A percentile compares a stretch with the other conserved stretches of the same genome.
Conservation (phyloP, 2,888 invertebrate species). For the Lamproptera curius region DNA sequence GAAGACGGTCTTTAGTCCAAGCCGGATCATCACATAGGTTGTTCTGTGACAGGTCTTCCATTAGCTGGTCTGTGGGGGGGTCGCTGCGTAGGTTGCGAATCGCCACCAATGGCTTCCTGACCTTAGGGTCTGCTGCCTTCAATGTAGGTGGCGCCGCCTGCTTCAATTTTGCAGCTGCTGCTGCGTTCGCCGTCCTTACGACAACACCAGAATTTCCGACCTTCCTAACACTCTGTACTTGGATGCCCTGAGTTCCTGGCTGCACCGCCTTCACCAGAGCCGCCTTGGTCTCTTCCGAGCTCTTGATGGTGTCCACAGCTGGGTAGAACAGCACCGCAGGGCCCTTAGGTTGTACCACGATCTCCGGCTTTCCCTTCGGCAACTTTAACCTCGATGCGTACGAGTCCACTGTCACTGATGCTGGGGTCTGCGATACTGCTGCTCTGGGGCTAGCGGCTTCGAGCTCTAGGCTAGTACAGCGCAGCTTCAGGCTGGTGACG, state of each 20-base stretch:
- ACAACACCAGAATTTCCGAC: conserved; percentile 21
- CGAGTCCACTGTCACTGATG: background rate
- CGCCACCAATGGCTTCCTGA: background rate
- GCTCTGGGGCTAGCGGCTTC: background rate
- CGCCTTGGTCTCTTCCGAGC: background rate
- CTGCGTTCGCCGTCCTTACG: conserved; percentile 10
- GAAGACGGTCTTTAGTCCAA: background rate
- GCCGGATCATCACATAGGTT: conserved; percentile 18
- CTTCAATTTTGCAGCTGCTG: conserved; percentile 2
- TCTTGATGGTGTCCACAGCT: background rate
- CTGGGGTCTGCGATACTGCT: background rate
- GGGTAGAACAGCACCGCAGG: conserved; percentile 23
- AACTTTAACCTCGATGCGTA: background rate
- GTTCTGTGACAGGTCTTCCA: background rate
- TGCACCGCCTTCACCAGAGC: background rate
- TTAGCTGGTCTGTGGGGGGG: background rate
- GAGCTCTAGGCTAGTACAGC: background rate
- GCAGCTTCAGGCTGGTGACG: background rate
- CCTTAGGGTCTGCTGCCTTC: background rate
- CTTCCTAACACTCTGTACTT: conserved; percentile 8
- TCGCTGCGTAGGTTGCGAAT: background rate
- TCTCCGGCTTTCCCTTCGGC: background rate
- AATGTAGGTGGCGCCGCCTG: conserved; percentile 10
- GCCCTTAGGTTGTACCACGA: background rate
- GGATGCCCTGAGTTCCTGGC: background rate